Evolutionary conservation across 2,113 vertebrate genomes (phyloP), one percentile per base, ranked within the genome.

Genomic region (Hydrolagus affinis): DNA sequence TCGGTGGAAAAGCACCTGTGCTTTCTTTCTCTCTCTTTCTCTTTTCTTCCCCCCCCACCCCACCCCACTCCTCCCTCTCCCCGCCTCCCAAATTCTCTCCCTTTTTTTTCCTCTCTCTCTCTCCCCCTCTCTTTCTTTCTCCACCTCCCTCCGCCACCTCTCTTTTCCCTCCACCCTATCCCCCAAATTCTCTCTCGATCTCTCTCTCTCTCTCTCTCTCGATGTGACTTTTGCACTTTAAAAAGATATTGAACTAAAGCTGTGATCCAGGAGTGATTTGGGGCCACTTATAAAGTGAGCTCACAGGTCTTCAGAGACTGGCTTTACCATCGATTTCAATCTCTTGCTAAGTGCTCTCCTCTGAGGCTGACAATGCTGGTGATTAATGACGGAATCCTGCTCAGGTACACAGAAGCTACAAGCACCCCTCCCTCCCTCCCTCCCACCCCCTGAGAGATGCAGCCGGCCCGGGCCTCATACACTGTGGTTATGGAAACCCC

Each of bases 211-310:
- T 9, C 25, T 83, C 78, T 83, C 66, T 28, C 62, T 83, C 14
- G 64, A 17, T 83, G 78, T 83, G 78, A 83, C 78, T 83, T 83
- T 83, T 83, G 78, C 78, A 83, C 78, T 68, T 83, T 83, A 83
- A 80, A 28, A 11, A 83, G 56, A 32, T 32, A 44, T 19, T 64
- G 60, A 83, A 6, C 44, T 44, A 44, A 83, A 83, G 78, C 78
- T 83, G 78, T 83, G 78, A 83, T 32, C 78, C 66, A 15, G 62
- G 66, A 6, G 44, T 44, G 19, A 83, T 1, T n/a, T 68, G 64
- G 62, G 28, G 25, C 60, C 64, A 66, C 78, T 28, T 66, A 44
- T 44, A 21, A 83, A 68, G 60, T 7, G 62, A 30, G 66, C 62
- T 66, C 19, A 60, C 66, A 60, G 28, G 60, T 68, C 78, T 83